Evolutionary conservation across 2,113 vertebrate species (phyloP), one percentile per base, ranked within the genome.

Genomic region (Rattus norvegicus): DNA sequence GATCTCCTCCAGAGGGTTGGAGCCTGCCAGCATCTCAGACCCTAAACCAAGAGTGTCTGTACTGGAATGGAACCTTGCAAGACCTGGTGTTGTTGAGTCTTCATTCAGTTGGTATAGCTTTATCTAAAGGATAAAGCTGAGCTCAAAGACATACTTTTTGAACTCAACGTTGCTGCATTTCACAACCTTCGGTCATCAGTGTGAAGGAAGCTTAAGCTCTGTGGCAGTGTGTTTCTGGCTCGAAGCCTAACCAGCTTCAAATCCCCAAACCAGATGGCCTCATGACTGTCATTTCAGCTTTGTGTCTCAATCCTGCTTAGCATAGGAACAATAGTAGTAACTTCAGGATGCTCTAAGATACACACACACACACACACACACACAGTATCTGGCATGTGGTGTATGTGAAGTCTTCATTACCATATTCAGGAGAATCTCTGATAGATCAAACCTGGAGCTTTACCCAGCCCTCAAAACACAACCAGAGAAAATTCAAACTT

Each of bases 171-270:
- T 39, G 30, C 24, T 26, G 0, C 63, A 47, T 56, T 80, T n/a
- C 4, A 24, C 73, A 77, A 81, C 80, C 65, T 72, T 33, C 22
- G 22, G 2, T 3, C 39, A 52, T 52, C 19, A 0, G 17, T 28
- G 56, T 36, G 2, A 47, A 70, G 75, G 65, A 88, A 28, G 30
- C 88, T 43, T 24, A 8, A 8, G 28, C 19, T 8, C 16, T 22
- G 0, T 24, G 61, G 6, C 6, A 0, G 20, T 1, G 3, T 3
- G 1, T 47, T 39, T 63, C 79, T 5, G 73, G 26, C 75, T 4
- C 24, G 28, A 28, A 7, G 33, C 28, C 39, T 2, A 22, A 80
- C 39, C 24, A 3, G 70, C 20, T 39, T 47, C 28, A 20, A 47
- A 2, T 70, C 65, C 52, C 26, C 69, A 0, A 30, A 4, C 83